phyloP scores from a whole-genome alignment of 2,113 vertebrate species.

The Psittacula cyanocephala region DNA sequence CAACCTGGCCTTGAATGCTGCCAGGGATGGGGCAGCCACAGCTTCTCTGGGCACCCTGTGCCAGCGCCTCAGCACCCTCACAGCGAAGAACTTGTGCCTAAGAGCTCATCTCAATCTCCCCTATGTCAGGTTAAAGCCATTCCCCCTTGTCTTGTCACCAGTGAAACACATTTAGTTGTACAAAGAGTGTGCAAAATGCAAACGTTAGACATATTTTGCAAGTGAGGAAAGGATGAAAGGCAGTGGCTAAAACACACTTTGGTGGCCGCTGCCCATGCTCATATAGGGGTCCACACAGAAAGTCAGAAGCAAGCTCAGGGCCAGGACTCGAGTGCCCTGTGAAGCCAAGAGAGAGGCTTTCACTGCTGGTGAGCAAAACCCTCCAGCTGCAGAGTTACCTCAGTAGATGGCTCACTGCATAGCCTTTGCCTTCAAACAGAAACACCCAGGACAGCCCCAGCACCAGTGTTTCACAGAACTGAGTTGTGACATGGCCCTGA shows the following conservation, averaged over 20 bases:
- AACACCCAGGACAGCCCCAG: background rate
- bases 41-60: background rate
- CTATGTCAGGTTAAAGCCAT: background rate
- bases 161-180: background rate
- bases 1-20: background rate
- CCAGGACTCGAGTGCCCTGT: fast-evolving
- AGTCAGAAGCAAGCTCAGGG: background rate
- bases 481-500: background rate
- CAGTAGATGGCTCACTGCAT: background rate
- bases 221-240: background rate
- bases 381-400: background rate
- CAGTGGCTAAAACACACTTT: background rate
- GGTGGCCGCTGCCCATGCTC: background rate
- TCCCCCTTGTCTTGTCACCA: background rate
- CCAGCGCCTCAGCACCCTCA: background rate
- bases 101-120: background rate
- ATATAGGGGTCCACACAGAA: background rate
- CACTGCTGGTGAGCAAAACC: background rate
- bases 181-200: background rate
- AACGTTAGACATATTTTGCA: background rate
- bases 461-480: background rate
- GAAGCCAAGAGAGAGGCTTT: background rate
- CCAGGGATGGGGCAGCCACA: background rate
- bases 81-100: background rate
- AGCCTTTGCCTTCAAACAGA: background rate